Conservation (phyloP, 2,113 vertebrate genomes). For the Furnarius figulus region DNA sequence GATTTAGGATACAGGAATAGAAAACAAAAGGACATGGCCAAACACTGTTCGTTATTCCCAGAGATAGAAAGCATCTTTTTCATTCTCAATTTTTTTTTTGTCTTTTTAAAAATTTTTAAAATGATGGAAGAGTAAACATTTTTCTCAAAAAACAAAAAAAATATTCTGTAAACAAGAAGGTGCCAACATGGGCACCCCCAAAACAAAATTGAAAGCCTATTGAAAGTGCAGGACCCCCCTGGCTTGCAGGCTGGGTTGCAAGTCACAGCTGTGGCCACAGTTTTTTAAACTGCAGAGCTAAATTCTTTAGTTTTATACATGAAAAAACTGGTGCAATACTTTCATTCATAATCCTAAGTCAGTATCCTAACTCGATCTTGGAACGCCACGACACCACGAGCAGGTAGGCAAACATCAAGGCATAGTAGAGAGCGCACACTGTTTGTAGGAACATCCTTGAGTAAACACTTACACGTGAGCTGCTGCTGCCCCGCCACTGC, state of each 20-base stretch:
- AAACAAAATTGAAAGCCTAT: constrained; percentile 97
- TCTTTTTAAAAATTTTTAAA: constrained; percentile 85
- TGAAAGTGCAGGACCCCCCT: constrained; percentile 96
- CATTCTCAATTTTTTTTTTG: constrained; percentile 85
- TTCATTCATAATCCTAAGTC: constrained; percentile 89
- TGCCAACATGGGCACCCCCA: constrained; percentile 84
- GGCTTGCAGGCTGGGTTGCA: constrained; percentile 89
- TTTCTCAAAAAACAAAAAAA: constrained; percentile 84
- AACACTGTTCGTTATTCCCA: constrained; percentile 99
- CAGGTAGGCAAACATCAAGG: constrained; percentile 95
- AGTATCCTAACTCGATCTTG: constrained; percentile 87
- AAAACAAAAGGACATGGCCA: constrained; percentile 91
- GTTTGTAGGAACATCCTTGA: constrained; percentile 90
- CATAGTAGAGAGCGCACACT: constrained; percentile 90
- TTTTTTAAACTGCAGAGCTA: constrained; percentile 95
- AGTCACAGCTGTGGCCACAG: constrained; percentile 99
- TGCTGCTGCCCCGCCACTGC: constrained; percentile 86
- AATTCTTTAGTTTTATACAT: constrained; percentile 96
- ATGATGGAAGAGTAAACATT: constrained; percentile 98
- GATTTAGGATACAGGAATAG: constrained; percentile 94
- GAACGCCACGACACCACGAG: constrained; percentile 89
- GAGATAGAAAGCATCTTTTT: constrained; percentile 97
- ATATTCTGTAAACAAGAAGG: constrained; percentile 99
- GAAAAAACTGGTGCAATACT: constrained; percentile 97
- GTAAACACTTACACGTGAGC: constrained; percentile 97